Evolutionary conservation across 2,888 invertebrate species (phyloP), one percentile per base, ranked within the genome.

Genomic region (Punctoribates punctum): DNA sequence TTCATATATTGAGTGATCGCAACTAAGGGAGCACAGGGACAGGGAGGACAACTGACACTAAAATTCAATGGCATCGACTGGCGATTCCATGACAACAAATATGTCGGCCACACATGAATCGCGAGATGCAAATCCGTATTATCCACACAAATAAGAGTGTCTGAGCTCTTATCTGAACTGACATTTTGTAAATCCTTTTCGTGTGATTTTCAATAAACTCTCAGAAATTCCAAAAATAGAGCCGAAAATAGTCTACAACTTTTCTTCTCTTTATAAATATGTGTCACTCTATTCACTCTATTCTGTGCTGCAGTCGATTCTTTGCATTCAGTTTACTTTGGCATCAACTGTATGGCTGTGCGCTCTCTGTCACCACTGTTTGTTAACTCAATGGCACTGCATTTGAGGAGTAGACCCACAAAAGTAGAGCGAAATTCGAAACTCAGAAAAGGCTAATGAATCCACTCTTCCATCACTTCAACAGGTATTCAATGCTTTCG

Each of bases 31-130:
- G n/a, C 51, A 51, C 6, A 51, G n/a, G 42, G 13, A 51, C 6
- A 51, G n/a, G 42, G 13, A 42, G 42, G 42, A 42, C 8, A 13
- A 42, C 8, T 34, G 8, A n/a, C n/a, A n/a, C n/a, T n/a, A n/a
- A n/a, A 5, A 42, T 42, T 42, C 6, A 9, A 13, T 42, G 13
- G 13, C 13, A 42, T 42, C 13, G 42, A 11, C 57, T 17, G 23
- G 20, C 23, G 57, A 57, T 23, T 57, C 57, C 57, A 57, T 57
- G 57, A 23, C 57, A 23, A 57, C 57, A 57, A 57, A 57, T 57
- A 57, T 57, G 57, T 57, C 57, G 20, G 23, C 57, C 20, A 57
- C 51, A 51, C 11, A n/a, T 6, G 20, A 51, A 20, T 51, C 51
- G n/a, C n/a, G n/a, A n/a, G n/a, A n/a, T n/a, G 4, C 51, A 51